Evolutionary conservation across 2,888 invertebrate species (phyloP).

Genomic region (Orgyia antiqua): DNA sequence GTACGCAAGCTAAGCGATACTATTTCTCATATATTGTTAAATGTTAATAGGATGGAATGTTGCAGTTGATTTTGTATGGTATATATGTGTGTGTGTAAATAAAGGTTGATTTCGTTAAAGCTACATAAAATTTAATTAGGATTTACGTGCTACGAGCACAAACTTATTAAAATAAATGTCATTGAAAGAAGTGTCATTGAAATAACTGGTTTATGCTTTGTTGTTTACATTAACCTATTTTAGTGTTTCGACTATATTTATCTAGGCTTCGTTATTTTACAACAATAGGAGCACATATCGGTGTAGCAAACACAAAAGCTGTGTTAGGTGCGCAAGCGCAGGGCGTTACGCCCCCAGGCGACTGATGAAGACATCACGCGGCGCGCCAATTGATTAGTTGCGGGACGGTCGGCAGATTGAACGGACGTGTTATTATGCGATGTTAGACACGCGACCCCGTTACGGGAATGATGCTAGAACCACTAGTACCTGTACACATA

Average conservation of each 20-base stretch:
- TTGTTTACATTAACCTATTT: no score
- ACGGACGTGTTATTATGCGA: constrained; percentile 70
- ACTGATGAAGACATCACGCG: constrained; percentile 76
- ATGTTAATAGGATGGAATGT: constrained; percentile 31
- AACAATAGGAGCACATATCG: constrained; percentile 26
- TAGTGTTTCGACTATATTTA: no score
- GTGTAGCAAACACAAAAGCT: constrained; percentile 26
- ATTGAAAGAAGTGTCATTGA: no score
- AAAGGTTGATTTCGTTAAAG: neutral
- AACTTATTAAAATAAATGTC: no score
- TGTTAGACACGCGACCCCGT: constrained; percentile 65
- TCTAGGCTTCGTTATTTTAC: no score
- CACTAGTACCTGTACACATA: constrained; percentile 21
- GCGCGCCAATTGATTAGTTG: constrained; percentile 74
- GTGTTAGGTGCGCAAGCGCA: constrained; percentile 46
- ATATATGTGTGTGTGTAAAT: neutral
- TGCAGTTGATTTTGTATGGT: constrained; percentile 11
- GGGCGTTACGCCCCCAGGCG: constrained; percentile 71
- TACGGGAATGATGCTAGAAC: constrained; percentile 28
- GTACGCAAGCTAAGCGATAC: constrained; percentile 34
- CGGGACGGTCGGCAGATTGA: constrained; percentile 58
- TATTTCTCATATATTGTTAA: constrained; percentile 34
- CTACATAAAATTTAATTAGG: no score
- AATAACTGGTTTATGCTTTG: no score
- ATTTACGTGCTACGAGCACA: no score